Evolutionary conservation across 2,888 invertebrate genomes (phyloP).

Genomic region (Drosophila mimetica): DNA sequence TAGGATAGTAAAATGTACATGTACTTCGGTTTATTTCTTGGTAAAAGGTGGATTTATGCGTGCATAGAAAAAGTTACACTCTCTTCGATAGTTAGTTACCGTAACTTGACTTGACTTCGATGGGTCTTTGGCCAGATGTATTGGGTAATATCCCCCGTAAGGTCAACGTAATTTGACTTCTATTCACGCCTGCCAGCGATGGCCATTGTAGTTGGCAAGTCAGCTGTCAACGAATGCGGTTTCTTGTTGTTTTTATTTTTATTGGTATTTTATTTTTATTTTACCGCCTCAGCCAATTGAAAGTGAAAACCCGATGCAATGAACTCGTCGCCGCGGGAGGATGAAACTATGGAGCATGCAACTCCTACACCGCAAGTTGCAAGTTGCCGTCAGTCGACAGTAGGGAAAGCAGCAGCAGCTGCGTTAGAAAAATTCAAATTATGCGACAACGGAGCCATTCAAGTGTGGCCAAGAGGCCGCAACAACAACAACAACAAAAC

Average conservation of each 20-base stretch:
- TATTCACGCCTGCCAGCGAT: slow-evolving; percentile 38
- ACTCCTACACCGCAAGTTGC: slow-evolving; percentile 37
- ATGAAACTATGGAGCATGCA: slow-evolving; percentile 40
- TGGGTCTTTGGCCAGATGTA: slow-evolving; percentile 12
- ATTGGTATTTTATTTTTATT: slow-evolving; percentile 1
- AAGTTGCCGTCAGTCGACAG: slow-evolving; percentile 8
- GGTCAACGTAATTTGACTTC: slow-evolving; percentile 45
- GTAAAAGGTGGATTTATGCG: background rate
- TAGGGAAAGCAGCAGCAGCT: slow-evolving; percentile 46
- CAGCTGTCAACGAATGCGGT: slow-evolving; percentile 49
- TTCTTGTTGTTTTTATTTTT: slow-evolving; percentile 17
- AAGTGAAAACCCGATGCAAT: slow-evolving; percentile 75
- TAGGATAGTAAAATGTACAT: background rate
- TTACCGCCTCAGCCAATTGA: slow-evolving; percentile 57
- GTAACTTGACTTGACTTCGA: background rate
- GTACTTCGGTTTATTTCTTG: background rate
- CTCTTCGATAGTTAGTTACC: background rate
- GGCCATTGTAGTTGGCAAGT: slow-evolving; percentile 36
- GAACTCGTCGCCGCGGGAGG: slow-evolving; percentile 62
- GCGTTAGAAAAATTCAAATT: slow-evolving; percentile 77
- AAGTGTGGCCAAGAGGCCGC: slow-evolving; percentile 56
- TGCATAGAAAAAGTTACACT: background rate
- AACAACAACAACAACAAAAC: slow-evolving; percentile 45
- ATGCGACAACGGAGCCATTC: slow-evolving; percentile 61
- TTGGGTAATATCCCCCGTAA: slow-evolving; percentile 29